These are phyloP conservation scores for Tychaedon coryphoeus DNA, from an alignment of 2,113 vertebrate genomes.

Conservation along the genomic window DNA sequence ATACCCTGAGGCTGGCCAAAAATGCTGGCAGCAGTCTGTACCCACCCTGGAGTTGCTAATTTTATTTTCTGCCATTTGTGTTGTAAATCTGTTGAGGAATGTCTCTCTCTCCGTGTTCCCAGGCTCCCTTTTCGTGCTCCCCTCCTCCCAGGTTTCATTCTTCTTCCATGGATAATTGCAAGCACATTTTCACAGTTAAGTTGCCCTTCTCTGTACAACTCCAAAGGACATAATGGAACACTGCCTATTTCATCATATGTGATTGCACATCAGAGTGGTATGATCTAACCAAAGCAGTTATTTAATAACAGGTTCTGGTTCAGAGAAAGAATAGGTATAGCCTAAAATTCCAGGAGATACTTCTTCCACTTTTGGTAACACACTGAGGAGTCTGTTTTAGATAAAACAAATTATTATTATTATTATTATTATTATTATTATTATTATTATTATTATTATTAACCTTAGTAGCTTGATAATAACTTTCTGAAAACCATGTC, in stretches of 20 bases:
- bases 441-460: too few species aligned
- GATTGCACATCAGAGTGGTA: not conserved
- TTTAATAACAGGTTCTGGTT: not conserved
- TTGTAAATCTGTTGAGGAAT: constrained; percentile 60
- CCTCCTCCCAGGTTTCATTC: constrained; percentile 67
- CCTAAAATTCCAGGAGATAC: not conserved
- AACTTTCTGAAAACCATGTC: not conserved
- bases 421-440: not conserved
- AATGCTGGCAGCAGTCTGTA: constrained; percentile 12
- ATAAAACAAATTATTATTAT: not conserved
- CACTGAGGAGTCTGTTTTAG: not conserved
- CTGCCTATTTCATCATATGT: not conserved
- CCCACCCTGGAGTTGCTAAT: constrained; percentile 58
- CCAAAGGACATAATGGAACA: not conserved
- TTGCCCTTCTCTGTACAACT: constrained; percentile 18
- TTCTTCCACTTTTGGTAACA: not conserved
- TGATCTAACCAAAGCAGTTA: not conserved
- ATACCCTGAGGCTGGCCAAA: constrained; percentile 30
- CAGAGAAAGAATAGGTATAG: not conserved
- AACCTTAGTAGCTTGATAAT: not conserved
- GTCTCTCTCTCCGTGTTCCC: constrained; percentile 52
- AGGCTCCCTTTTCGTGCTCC: constrained; percentile 43
- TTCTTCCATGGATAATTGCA: constrained; percentile 60
- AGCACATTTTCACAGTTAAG: constrained; percentile 59
- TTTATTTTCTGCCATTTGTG: constrained; percentile 66